Evolutionary conservation across 2,797 vertebrate species (phyloP).

Genomic region (Phaenicophaeus curvirostris): DNA sequence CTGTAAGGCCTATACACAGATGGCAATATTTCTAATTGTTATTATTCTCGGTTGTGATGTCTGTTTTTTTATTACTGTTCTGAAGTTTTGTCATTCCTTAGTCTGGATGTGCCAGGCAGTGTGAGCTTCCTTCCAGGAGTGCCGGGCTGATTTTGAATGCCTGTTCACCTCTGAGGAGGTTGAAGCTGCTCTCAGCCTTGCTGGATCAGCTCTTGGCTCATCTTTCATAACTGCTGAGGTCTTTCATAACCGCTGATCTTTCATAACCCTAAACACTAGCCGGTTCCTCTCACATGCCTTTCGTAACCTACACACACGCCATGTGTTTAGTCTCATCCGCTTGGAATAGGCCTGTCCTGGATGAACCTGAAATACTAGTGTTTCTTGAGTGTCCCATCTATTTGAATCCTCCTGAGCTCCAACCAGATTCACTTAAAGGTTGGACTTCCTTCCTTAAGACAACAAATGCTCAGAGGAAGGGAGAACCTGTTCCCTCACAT

Average conservation of each 20-base stretch:
- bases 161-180: neutral
- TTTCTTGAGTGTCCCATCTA: neutral
- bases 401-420: neutral
- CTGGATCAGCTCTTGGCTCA: neutral
- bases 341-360: neutral
- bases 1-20: neutral
- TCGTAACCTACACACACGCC: neutral
- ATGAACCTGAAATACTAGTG: conserved; percentile 45
- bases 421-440: neutral
- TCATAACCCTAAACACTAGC: conserved; percentile 15
- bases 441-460: neutral
- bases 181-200: neutral
- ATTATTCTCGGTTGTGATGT: neutral
- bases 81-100: neutral
- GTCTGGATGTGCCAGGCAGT: neutral
- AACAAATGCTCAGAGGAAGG: neutral
- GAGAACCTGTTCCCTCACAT: neutral
- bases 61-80: neutral
- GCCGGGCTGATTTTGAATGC: neutral
- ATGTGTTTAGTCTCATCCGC: conserved; percentile 12
- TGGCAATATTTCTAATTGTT: neutral
- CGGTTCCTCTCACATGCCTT: conserved; percentile 31
- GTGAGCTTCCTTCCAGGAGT: neutral
- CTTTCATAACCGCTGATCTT: conserved; percentile 65
- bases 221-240: conserved; percentile 34